Evolutionary conservation across 1,140 invertebrate genomes (phyloP).

Genomic region (Ladona fulva): DNA sequence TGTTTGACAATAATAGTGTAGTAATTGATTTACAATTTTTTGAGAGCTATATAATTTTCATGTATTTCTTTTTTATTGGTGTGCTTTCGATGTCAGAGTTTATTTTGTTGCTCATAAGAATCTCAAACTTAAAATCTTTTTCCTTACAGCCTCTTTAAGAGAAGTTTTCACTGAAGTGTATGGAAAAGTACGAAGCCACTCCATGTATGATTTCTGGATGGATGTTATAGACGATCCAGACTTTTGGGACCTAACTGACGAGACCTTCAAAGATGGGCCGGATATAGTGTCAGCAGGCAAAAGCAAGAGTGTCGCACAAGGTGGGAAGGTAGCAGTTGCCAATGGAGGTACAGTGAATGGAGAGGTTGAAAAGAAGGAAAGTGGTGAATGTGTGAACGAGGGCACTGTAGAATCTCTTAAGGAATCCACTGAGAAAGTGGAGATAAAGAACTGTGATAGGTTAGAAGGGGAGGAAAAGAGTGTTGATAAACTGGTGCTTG

Average conservation of each 20-base stretch:
- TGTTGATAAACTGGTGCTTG: slow-evolving; percentile 1
- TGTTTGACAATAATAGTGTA: no score
- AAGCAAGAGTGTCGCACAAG: background rate
- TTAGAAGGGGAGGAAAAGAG: background rate
- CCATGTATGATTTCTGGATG: slow-evolving; percentile 66
- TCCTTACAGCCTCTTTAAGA: slow-evolving; percentile 50
- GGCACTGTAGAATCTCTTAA: background rate
- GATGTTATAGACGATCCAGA: slow-evolving; percentile 53
- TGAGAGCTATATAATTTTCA: no score
- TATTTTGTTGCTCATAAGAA: no score
- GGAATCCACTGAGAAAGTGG: background rate
- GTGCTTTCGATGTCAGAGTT: no score
- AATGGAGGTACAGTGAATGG: background rate
- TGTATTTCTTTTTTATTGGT: no score
- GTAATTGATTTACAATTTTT: no score
- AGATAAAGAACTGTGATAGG: background rate
- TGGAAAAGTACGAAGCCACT: slow-evolving; percentile 56
- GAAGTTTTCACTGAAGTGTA: slow-evolving; percentile 65
- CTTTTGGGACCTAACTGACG: slow-evolving; percentile 57
- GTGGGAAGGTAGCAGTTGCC: background rate
- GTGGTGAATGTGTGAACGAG: background rate
- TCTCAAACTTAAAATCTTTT: background rate
- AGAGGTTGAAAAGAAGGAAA: background rate
- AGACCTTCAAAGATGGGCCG: background rate
- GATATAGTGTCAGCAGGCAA: background rate